Base-by-base conservation (phyloP, 2,113 vertebrate species). In the Cyprinus carpio region DNA sequence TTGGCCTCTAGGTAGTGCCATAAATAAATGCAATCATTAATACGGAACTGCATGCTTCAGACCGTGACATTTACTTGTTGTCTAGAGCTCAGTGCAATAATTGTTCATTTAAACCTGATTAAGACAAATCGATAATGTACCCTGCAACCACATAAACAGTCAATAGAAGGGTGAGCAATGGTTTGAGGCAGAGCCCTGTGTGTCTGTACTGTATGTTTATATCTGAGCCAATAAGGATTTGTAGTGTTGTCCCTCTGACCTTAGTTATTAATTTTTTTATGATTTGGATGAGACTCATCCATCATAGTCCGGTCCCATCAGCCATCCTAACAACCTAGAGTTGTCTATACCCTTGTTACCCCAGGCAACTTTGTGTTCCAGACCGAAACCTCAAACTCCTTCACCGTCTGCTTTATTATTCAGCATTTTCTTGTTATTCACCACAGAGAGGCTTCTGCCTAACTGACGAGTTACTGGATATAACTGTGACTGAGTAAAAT, bases 101-200 rank as follows among this genome's bases (percentile, higher is more conserved):
- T 92, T 91, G 90, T 92, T 92, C 89, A 92, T 92, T 93, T 92
- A 92, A 90, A 92, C 91, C 87, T 89, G 89, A 91, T 94, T 91
- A 92, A 87, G 86, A 87, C 71, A 84, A 92, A 93, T 92, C 90
- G 82, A 89, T 92, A 86, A 43, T 83, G 46, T 90, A 87, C 86
- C 75, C 86, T 88, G 88, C 85, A 89, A 88, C 78, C 88, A 49
- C 90, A 89, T 87, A 90, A 91, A 91, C 89, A 90, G 92, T 92
- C 86, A 31, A 16, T 83, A 71, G 49, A 72, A 49, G 37, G 69
- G 62, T 87, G 85, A 79, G 74, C 7, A 10, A 67, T 71, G 54
- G 69, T 58, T 75, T 58, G 74, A 75, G 31, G n/a, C 71, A 18
- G 75, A 81, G 25, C 25, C 34, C 31, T 18, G 29, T 83, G 67